phyloP scores from a whole-genome alignment of 2,888 invertebrate species.

The Pandemis corylana region DNA sequence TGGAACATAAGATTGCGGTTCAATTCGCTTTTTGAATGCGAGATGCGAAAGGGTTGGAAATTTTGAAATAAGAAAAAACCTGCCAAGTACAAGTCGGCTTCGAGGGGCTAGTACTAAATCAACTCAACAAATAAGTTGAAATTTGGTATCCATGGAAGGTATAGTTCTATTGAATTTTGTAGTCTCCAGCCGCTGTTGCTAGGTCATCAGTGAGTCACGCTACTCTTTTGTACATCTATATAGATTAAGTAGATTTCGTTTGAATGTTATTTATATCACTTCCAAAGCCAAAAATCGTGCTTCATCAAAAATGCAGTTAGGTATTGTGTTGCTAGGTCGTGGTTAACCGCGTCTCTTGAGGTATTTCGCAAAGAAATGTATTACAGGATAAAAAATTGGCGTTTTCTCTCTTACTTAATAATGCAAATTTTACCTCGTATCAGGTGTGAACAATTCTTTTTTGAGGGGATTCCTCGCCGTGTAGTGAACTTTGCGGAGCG shows the following conservation, averaged over 20 bases:
- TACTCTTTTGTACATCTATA: too few species aligned
- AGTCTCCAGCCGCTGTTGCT: too few species aligned
- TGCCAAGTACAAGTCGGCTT: neutral
- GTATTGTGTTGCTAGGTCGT: constrained; percentile 1
- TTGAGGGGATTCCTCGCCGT: constrained; percentile 88
- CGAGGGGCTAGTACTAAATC: too few species aligned
- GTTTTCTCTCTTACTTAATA: constrained; percentile 40
- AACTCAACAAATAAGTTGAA: too few species aligned
- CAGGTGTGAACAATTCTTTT: constrained; percentile 90
- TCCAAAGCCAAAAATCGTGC: neutral
- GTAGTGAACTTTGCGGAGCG: constrained; percentile 91
- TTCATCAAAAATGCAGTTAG: constrained; percentile 29
- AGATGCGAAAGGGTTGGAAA: neutral
- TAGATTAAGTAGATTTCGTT: too few species aligned
- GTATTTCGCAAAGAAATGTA: constrained; percentile 23
- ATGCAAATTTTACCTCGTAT: constrained; percentile 82
- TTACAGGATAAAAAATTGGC: constrained; percentile 38
- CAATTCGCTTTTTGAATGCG: neutral
- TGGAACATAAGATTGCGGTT: constrained; percentile 49
- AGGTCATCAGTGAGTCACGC: too few species aligned
- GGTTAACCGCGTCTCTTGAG: constrained; percentile 17
- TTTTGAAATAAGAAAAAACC: too few species aligned
- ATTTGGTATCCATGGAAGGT: too few species aligned
- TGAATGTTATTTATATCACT: too few species aligned
- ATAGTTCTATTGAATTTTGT: too few species aligned